phyloP scores from a whole-genome alignment of 1,140 invertebrate species.

The Tetramorium simillimum region DNA sequence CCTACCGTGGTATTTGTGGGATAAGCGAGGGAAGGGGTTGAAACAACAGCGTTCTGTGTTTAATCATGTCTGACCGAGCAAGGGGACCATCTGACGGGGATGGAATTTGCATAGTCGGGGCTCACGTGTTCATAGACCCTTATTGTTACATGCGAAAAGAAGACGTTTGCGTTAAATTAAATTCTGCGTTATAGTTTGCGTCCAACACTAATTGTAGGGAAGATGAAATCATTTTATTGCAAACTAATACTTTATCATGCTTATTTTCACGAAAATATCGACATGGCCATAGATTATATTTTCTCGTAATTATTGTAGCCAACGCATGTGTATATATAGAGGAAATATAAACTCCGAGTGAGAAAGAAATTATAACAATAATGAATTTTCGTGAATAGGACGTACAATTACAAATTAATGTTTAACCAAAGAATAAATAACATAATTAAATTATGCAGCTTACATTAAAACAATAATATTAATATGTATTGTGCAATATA shows the following conservation, averaged over 20 bases:
- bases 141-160: slow-evolving; percentile 23
- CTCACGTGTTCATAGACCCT: slow-evolving; percentile 13
- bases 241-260: not conserved
- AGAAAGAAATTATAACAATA: slow-evolving; percentile 53
- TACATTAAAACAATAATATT: not conserved
- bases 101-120: slow-evolving; percentile 79
- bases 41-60: slow-evolving; percentile 83
- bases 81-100: slow-evolving; percentile 73
- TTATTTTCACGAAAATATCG: not conserved
- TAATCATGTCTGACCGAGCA: slow-evolving; percentile 84
- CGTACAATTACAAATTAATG: slow-evolving; percentile 25
- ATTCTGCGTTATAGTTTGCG: not conserved
- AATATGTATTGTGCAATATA: slow-evolving; percentile 13
- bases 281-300: slow-evolving; percentile 17
- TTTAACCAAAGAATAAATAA: slow-evolving; percentile 23
- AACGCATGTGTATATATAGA: not conserved
- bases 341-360: slow-evolving; percentile 26
- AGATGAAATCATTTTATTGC: not conserved
- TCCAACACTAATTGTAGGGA: not conserved
- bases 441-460: not conserved
- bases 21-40: slow-evolving; percentile 62
- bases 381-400: slow-evolving; percentile 13
- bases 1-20: slow-evolving; percentile 65
- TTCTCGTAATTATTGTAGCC: not conserved
- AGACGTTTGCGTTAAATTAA: slow-evolving; percentile 42